phyloP scores from a whole-genome alignment of 2,113 vertebrate genomes.

The Bagarius yarrelli region DNA sequence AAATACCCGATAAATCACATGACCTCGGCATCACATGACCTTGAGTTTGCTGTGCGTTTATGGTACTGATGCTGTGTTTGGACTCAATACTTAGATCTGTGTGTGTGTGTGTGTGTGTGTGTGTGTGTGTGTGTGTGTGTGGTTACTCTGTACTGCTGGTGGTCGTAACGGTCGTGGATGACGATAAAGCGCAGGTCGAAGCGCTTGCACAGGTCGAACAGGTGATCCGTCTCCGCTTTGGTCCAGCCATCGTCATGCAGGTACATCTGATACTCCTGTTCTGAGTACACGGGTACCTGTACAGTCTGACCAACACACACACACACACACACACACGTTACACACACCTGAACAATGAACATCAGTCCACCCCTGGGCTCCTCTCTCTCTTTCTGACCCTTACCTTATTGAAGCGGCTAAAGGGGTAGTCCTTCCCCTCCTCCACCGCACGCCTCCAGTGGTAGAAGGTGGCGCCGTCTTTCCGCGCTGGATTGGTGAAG shows the following conservation, averaged over 20 bases:
- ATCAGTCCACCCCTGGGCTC: not conserved
- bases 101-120: not conserved
- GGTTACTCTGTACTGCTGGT: slow-evolving; percentile 95
- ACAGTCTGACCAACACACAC: slow-evolving; percentile 73
- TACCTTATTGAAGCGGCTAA: slow-evolving; percentile 98
- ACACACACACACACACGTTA: not conserved
- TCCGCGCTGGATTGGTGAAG: slow-evolving; percentile 93
- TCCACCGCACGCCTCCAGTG: slow-evolving; percentile 96
- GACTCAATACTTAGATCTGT: too few relatives aligned
- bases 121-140: not conserved
- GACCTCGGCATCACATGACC: too few relatives aligned
- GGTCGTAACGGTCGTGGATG: slow-evolving; percentile 95
- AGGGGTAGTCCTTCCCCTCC: slow-evolving; percentile 97
- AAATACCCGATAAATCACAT: too few relatives aligned
- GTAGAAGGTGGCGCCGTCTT: slow-evolving; percentile 94
- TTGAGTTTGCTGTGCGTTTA: too few relatives aligned
- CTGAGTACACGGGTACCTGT: slow-evolving; percentile 93
- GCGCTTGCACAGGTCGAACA: slow-evolving; percentile 93
- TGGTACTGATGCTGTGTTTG: too few relatives aligned
- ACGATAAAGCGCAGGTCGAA: slow-evolving; percentile 95
- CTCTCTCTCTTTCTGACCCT: slow-evolving; percentile 10
- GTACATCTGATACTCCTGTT: slow-evolving; percentile 97
- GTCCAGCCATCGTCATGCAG: slow-evolving; percentile 97
- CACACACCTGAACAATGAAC: not conserved
- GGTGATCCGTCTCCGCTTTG: slow-evolving; percentile 95